Percentiles rank a stretch among this genome's conserved stretches.
Evolutionary conservation across 2,797 vertebrate species (phyloP).

Genomic region (Acanthis flammea): DNA sequence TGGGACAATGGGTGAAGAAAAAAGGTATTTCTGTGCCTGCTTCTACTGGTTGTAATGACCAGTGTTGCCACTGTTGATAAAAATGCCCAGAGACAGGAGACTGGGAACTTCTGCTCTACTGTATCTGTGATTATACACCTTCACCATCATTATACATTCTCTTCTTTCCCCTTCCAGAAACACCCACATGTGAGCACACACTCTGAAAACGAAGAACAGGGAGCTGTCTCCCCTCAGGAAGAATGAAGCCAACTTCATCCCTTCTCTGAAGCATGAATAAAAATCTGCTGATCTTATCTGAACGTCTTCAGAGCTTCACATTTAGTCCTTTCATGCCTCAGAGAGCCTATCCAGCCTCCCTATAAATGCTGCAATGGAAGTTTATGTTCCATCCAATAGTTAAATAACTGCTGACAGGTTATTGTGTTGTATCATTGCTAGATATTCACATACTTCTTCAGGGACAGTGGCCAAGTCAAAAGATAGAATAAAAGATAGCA

Average conservation of each 20-base stretch:
- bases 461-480: neutral
- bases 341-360: neutral
- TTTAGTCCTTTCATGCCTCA: constrained; percentile 2
- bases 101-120: neutral
- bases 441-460: neutral
- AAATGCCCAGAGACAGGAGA: neutral
- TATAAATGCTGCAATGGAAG: neutral
- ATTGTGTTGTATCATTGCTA: neutral
- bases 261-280: neutral
- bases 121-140: neutral
- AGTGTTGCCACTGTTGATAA: neutral
- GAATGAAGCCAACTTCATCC: neutral
- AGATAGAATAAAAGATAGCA: neutral
- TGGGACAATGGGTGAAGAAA: neutral
- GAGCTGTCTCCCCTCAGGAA: neutral
- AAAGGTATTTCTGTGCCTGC: neutral
- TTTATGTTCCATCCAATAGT: constrained; percentile 23
- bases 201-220: neutral
- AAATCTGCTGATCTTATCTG: constrained; percentile 18
- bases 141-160: neutral
- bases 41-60: neutral
- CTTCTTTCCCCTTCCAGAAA: neutral
- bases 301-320: neutral
- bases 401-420: constrained; percentile 18
- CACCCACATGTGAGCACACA: neutral